A percentile compares a stretch with the other conserved stretches of the same genome.
phyloP scores from a whole-genome alignment of 2,113 vertebrate species.

The Poeciliopsis prolifica region DNA sequence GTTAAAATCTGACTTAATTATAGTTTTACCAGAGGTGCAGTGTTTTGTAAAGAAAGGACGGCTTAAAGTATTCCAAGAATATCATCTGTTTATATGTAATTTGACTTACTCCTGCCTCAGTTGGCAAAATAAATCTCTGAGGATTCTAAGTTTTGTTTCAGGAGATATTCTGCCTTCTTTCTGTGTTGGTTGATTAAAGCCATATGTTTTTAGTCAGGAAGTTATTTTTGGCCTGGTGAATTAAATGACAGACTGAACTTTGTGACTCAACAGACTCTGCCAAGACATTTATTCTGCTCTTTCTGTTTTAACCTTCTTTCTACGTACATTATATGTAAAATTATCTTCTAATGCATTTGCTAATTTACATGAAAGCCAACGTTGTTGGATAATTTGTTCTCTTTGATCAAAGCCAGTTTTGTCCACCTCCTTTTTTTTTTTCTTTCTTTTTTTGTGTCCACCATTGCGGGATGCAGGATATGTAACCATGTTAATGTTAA shows the following conservation, averaged over 20 bases:
- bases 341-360: neutral
- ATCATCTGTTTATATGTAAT: conserved; percentile 34
- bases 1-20: conserved; percentile 28
- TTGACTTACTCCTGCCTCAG: neutral
- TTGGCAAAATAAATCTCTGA: conserved; percentile 6
- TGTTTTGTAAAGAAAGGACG: conserved; percentile 13
- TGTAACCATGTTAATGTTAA: conserved; percentile 18
- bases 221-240: neutral
- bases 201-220: neutral
- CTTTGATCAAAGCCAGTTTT: neutral
- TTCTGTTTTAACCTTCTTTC: conserved; percentile 8
- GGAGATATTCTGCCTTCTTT: conserved; percentile 4
- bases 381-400: neutral
- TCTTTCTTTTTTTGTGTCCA: conserved; percentile 5
- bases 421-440: conserved; percentile 4
- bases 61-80: neutral
- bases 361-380: neutral
- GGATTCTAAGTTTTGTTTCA: neutral
- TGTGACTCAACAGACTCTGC: neutral
- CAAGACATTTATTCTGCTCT: conserved; percentile 5
- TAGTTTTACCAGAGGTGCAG: conserved; percentile 31
- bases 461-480: conserved; percentile 45
- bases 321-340: neutral
- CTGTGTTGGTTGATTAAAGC: conserved; percentile 15
- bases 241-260: neutral